phyloP scores from a whole-genome alignment of 2,113 vertebrate genomes.

The Atractosteus spatula region DNA sequence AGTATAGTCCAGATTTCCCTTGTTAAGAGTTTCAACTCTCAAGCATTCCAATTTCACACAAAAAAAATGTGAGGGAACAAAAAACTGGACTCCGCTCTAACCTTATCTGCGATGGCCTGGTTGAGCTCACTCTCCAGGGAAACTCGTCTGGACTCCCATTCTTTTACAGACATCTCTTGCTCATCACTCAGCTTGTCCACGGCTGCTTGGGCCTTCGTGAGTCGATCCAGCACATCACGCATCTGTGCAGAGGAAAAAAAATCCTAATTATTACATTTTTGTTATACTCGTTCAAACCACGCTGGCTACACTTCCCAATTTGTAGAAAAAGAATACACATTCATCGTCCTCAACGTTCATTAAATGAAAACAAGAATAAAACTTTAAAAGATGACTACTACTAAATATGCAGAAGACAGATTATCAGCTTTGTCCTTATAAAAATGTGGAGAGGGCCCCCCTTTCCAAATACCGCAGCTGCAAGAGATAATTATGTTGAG shows the following conservation, averaged over 20 bases:
- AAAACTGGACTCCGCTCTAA: conserved; percentile 35
- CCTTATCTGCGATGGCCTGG: conserved; percentile 73
- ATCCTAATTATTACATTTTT: background rate
- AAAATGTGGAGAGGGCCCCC: too few relatives aligned
- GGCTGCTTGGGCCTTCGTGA: conserved; percentile 69
- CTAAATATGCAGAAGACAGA: too few relatives aligned
- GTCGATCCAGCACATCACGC: conserved; percentile 66
- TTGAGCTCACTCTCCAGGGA: conserved; percentile 68
- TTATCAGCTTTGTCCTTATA: too few relatives aligned
- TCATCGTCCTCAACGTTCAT: too few relatives aligned
- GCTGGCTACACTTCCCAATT: background rate
- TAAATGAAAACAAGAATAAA: too few relatives aligned
- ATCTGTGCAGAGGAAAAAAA: conserved; percentile 53
- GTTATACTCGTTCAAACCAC: background rate
- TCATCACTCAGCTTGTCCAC: conserved; percentile 68
- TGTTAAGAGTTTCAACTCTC: too few relatives aligned
- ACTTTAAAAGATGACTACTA: too few relatives aligned
- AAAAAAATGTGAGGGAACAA: background rate
- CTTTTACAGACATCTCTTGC: conserved; percentile 57
- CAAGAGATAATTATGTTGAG: too few relatives aligned
- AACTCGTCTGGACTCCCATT: conserved; percentile 54
- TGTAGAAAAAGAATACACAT: background rate
- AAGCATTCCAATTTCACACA: background rate
- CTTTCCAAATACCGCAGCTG: too few relatives aligned
- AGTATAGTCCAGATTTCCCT: too few relatives aligned